Conservation (phyloP, 1,140 invertebrate species). For the Leptonema lineaticorne region DNA sequence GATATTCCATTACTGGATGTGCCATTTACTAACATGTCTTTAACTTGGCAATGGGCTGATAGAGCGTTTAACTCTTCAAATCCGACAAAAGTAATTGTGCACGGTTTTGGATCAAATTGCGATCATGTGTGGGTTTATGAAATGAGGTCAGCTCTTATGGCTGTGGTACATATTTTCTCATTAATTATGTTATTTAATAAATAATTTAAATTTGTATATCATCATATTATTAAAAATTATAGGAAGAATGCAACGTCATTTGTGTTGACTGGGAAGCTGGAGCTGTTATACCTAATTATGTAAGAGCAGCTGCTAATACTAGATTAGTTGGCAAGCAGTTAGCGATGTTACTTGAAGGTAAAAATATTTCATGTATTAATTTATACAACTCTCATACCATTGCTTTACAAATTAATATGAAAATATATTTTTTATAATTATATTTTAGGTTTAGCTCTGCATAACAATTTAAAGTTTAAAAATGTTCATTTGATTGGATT, state of each 20-base stretch:
- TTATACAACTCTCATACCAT: neutral
- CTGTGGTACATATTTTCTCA: slow-evolving; percentile 65
- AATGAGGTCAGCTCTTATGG: slow-evolving; percentile 86
- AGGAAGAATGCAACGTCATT: slow-evolving; percentile 88
- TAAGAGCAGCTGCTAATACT: slow-evolving; percentile 90
- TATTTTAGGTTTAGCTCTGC: slow-evolving; percentile 55
- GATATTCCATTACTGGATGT: slow-evolving; percentile 67
- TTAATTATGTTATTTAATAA: neutral
- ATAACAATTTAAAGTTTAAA: slow-evolving; percentile 62
- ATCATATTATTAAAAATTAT: neutral
- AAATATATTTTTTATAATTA: neutral
- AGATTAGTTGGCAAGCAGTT: slow-evolving; percentile 88
- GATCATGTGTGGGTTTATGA: slow-evolving; percentile 90
- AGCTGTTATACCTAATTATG: slow-evolving; percentile 88
- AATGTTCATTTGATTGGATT: slow-evolving; percentile 91
- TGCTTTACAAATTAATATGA: neutral
- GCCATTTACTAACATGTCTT: slow-evolving; percentile 66
- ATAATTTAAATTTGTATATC: neutral
- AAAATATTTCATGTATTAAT: neutral
- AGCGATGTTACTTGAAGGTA: slow-evolving; percentile 67
- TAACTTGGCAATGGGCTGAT: slow-evolving; percentile 62
- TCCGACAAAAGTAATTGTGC: slow-evolving; percentile 89
- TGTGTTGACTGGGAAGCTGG: slow-evolving; percentile 95
- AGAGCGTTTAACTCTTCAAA: slow-evolving; percentile 65
- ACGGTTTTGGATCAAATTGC: slow-evolving; percentile 91